Evolutionary conservation across 1,140 invertebrate genomes (phyloP).

Genomic region (Tribolium castaneum): DNA sequence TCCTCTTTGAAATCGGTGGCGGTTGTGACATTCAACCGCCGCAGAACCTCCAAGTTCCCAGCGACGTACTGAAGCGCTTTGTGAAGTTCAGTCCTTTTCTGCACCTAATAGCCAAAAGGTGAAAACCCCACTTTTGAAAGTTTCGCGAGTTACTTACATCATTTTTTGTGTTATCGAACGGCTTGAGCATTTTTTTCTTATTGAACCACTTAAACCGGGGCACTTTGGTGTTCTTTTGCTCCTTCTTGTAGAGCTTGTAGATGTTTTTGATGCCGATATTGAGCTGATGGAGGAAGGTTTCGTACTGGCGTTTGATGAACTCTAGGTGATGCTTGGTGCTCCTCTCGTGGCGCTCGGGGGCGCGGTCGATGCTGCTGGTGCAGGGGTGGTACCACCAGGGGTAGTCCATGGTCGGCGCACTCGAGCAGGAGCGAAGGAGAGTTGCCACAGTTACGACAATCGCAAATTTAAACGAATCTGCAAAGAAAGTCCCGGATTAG

Average conservation of each 20-base stretch:
- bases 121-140: not conserved
- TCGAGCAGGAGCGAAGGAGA: constrained; percentile 35
- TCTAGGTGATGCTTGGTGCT: constrained; percentile 32
- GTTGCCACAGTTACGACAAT: constrained; percentile 32
- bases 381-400: constrained; percentile 52
- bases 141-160: not conserved
- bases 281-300: constrained; percentile 22
- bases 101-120: not conserved
- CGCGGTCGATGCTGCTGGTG: constrained; percentile 1
- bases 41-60: not conserved
- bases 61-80: constrained; percentile 14
- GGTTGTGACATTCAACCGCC: not conserved
- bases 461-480: constrained; percentile 4
- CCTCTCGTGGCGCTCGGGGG: constrained; percentile 43
- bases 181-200: constrained; percentile 39
- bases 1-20: not conserved
- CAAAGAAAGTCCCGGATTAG: not conserved
- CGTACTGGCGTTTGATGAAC: constrained; percentile 42
- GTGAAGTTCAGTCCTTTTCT: not conserved
- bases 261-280: constrained; percentile 19
- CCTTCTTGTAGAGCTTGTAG: constrained; percentile 3
- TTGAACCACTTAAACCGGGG: not conserved
- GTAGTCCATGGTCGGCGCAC: not conserved
- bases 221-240: not conserved
- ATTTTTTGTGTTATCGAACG: not conserved